A percentile compares a stretch with the other conserved stretches of the same genome.
These are phyloP conservation scores for Drosophila kurseongensis DNA, from an alignment of 1,140 invertebrate species.

Conservation along the genomic window DNA sequence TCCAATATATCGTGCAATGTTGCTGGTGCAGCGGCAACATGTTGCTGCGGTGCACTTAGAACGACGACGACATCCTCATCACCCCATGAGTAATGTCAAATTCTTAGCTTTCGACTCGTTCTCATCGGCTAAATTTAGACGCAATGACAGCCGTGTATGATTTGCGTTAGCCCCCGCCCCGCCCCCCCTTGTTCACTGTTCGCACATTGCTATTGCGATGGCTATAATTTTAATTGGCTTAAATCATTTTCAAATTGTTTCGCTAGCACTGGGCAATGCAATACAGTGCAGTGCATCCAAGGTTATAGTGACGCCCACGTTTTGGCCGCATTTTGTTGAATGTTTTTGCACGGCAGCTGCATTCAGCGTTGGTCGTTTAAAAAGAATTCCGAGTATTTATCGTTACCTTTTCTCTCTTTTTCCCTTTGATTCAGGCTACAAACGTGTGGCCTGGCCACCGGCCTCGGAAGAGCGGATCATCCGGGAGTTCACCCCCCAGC, in stretches of 20 bases:
- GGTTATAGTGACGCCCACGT: constrained; percentile 70
- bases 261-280: constrained; percentile 38
- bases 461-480: constrained; percentile 86
- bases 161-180: constrained; percentile 34
- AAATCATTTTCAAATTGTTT: constrained; percentile 81
- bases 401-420: background rate
- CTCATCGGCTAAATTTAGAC: constrained; percentile 62
- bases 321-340: constrained; percentile 79
- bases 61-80: constrained; percentile 15
- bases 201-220: constrained; percentile 5
- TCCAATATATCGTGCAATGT: background rate
- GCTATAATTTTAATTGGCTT: constrained; percentile 74
- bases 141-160: constrained; percentile 69
- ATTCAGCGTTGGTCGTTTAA: constrained; percentile 4
- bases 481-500: constrained; percentile 86
- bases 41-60: constrained; percentile 32
- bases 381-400: constrained; percentile 39
- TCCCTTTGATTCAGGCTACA: constrained; percentile 86
- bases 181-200: constrained; percentile 7
- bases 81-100: constrained; percentile 59
- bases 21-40: constrained; percentile 43
- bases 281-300: constrained; percentile 34
- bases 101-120: constrained; percentile 60
- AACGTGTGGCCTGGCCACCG: constrained; percentile 93
- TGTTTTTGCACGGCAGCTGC: constrained; percentile 49